Evolutionary conservation across 2,888 invertebrate species (phyloP).

Genomic region (Pterostichus niger): DNA sequence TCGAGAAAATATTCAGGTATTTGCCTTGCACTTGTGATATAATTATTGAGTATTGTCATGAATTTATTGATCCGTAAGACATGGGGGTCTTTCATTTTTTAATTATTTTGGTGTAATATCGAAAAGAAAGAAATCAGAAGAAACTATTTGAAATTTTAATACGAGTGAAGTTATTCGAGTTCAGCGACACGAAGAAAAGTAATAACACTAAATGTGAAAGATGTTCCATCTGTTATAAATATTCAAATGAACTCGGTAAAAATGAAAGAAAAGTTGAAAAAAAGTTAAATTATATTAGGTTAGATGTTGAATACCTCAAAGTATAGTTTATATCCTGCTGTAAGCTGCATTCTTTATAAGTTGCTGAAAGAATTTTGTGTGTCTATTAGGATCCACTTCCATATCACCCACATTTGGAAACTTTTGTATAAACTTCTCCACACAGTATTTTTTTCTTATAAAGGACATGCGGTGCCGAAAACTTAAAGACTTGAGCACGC

Average conservation of each 20-base stretch:
- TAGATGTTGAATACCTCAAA: conserved; percentile 24
- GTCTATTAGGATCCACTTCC: conserved; percentile 16
- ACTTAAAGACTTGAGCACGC: conserved; percentile 42
- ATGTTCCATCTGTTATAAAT: conserved; percentile 33
- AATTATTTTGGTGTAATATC: background rate
- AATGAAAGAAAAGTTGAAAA: conserved; percentile 9
- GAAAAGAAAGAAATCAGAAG: conserved; percentile 12
- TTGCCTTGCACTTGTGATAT: too few species aligned
- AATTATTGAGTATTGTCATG: too few species aligned
- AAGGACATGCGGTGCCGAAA: conserved; percentile 32
- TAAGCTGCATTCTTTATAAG: conserved; percentile 49
- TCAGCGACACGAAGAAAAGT: conserved; percentile 16
- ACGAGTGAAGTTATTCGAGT: background rate
- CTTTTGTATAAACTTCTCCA: conserved; percentile 33
- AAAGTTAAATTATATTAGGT: conserved; percentile 47
- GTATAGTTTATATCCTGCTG: conserved; percentile 34
- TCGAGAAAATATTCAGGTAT: too few species aligned
- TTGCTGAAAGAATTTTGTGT: background rate
- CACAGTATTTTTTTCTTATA: conserved; percentile 52
- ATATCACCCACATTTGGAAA: conserved; percentile 37
- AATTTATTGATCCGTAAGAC: too few species aligned
- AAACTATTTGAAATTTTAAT: conserved; percentile 5
- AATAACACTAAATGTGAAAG: conserved; percentile 41
- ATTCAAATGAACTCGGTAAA: conserved; percentile 25
- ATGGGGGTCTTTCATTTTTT: too few species aligned